Percentiles rank a stretch among this genome's conserved stretches.
phyloP scores from a whole-genome alignment of 2,888 invertebrate species.

The Ditylenchus weischeri region DNA sequence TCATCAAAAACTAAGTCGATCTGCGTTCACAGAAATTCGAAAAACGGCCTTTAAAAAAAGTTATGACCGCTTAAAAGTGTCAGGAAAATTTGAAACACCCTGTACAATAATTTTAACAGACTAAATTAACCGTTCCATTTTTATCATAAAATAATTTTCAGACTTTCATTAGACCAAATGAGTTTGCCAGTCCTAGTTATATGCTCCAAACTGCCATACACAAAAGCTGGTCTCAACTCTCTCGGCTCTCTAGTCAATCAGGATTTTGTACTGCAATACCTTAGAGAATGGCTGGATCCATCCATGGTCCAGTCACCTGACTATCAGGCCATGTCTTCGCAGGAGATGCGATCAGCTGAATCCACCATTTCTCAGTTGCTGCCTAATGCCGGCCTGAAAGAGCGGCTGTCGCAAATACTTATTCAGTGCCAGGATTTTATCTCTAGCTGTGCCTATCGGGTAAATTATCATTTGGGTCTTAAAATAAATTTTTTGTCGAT shows the following conservation, averaged over 20 bases:
- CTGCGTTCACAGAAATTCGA: too few species aligned
- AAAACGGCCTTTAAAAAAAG: too few species aligned
- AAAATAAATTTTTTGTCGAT: neutral
- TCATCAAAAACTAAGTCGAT: too few species aligned
- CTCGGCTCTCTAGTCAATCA: slow-evolving; percentile 19
- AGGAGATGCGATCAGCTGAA: slow-evolving; percentile 20
- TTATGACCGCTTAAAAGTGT: too few species aligned
- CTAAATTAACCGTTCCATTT: neutral
- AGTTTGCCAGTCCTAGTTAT: slow-evolving; percentile 25
- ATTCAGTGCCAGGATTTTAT: slow-evolving; percentile 30
- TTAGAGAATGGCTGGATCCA: slow-evolving; percentile 30
- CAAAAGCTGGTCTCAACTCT: slow-evolving; percentile 28
- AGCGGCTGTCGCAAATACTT: slow-evolving; percentile 29
- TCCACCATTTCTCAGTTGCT: slow-evolving; percentile 18
- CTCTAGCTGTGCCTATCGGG: slow-evolving; percentile 21
- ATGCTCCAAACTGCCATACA: slow-evolving; percentile 31
- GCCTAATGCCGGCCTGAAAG: slow-evolving; percentile 23
- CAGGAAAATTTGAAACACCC: too few species aligned
- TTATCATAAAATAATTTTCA: slow-evolving; percentile 5
- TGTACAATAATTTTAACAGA: too few species aligned
- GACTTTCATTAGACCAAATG: slow-evolving; percentile 21
- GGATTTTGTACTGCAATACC: slow-evolving; percentile 21
- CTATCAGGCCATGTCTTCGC: slow-evolving; percentile 10
- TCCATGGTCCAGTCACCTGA: slow-evolving; percentile 16
- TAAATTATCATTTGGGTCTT: neutral